Percentiles rank a stretch among this genome's conserved stretches.
These are phyloP conservation scores for Malurus alboscapulatus DNA, from an alignment of 2,113 vertebrate species.

Conservation along the genomic window DNA sequence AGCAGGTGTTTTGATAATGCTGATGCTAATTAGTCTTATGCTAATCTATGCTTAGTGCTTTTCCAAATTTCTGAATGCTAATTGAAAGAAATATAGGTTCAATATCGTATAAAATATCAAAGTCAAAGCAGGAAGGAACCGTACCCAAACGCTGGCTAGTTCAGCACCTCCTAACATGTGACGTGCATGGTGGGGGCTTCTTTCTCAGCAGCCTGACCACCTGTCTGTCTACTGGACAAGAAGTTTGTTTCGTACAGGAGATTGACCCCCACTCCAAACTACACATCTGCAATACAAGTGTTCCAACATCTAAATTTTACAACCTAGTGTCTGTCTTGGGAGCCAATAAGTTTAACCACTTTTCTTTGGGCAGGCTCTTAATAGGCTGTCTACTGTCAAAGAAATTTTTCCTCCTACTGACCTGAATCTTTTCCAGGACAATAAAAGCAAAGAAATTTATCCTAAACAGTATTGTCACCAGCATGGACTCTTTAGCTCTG, in stretches of 20 bases:
- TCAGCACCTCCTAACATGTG: neutral
- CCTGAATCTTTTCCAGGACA: neutral
- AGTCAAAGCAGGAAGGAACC: neutral
- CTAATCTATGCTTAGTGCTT: neutral
- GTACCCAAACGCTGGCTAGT: fast-evolving
- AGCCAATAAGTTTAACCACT: neutral
- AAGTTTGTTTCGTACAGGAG: no score
- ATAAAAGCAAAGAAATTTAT: neutral
- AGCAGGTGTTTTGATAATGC: neutral
- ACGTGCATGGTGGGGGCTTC: neutral
- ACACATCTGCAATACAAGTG: neutral
- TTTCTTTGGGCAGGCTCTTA: neutral
- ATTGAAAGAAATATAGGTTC: neutral
- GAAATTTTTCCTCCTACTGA: neutral
- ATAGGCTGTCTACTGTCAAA: neutral
- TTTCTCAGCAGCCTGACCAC: neutral
- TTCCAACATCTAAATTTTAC: neutral
- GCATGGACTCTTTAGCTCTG: neutral
- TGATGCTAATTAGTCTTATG: neutral
- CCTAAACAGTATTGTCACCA: neutral
- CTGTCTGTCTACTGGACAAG: neutral
- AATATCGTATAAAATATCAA: neutral
- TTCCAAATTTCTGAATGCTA: neutral
- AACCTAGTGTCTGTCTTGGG: neutral
- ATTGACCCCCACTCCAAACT: neutral